Evolutionary conservation across 2,797 vertebrate species (phyloP), one percentile per base, ranked within the genome.

Genomic region (Sebastes matsubarae): DNA sequence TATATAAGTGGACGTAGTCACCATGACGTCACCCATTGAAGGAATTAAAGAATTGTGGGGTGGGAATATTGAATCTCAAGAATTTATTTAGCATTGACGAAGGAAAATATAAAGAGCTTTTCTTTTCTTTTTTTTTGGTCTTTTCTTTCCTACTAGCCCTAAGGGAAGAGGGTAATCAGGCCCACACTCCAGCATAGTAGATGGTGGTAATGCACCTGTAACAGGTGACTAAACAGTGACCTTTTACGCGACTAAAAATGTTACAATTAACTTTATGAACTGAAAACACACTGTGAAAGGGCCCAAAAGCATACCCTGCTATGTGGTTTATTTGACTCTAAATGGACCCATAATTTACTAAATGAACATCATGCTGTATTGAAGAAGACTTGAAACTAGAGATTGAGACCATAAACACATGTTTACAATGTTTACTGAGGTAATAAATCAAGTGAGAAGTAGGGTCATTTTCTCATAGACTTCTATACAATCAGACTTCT

Each of bases 201-300:
- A 20, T 52, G 46, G 18, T 20, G 18, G 46, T 52, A 52, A 20
- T n/a, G 18, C 18, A 52, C 46, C 0, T 52, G 4, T 52, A n/a
- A 52, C 18, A 2, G 38, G 38, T 50, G 46, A 50, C 16, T 20
- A 50, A 50, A 46, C 38, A 42, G 38, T 0, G 38, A 42, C 38
- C 13, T 50, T 50, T 50, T 50, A 50, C 0, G 0, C 3, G 8
- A 50, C 46, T 20, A 50, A 50, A 50, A 0, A 46, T 0, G 46
- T 50, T 50, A 18, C 46, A 50, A 50, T 50, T 50, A 50, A 52
- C 46, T 52, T 50, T 0, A 52, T 52, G 46, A 52, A 52, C 46
- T 52, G 46, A 52, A 52, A 52, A 52, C 46, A 52, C 18, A 52
- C 18, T 52, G 46, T n/a, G 18, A 52, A 52, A 52, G 18, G 8